A percentile compares a stretch with the other conserved stretches of the same genome.
phyloP scores from a whole-genome alignment of 2,797 vertebrate genomes.

The Garrulus glandarius region DNA sequence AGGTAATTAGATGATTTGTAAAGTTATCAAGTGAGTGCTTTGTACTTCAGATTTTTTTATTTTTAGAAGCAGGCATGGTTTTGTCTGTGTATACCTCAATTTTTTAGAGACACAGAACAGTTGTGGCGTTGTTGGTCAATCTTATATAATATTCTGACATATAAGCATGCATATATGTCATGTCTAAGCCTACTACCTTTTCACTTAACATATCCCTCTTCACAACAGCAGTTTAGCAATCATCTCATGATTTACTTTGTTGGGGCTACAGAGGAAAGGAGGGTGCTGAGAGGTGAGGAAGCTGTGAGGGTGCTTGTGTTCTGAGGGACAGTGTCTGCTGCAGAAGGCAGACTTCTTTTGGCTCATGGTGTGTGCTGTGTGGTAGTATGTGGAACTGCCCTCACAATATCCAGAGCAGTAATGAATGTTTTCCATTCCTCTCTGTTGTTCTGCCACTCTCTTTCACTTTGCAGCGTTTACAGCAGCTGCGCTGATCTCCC shows the following conservation, averaged over 20 bases:
- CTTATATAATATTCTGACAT: not conserved
- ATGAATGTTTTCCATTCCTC: not conserved
- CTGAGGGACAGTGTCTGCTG: not conserved
- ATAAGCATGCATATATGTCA: not conserved
- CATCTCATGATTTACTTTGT: not conserved
- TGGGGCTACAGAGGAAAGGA: not conserved
- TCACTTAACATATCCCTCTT: not conserved
- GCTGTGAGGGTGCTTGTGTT: not conserved
- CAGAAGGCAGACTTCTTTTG: not conserved
- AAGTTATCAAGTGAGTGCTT: conserved; percentile 4
- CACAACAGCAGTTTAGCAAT: not conserved
- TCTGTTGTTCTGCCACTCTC: not conserved
- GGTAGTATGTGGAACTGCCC: not conserved
- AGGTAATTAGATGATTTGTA: not conserved
- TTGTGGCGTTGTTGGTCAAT: not conserved
- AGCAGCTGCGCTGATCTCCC: not conserved
- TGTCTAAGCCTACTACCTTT: not conserved
- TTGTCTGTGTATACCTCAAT: not conserved
- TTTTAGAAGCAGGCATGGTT: not conserved
- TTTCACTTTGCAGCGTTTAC: not conserved
- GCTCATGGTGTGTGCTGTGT: not conserved
- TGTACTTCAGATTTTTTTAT: not conserved
- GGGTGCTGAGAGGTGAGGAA: not conserved
- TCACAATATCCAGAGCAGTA: not conserved
- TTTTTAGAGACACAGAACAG: not conserved